Evolutionary conservation across 2,113 vertebrate genomes (phyloP), one percentile per base, ranked within the genome.

Genomic region (Planiliza haematocheilus): DNA sequence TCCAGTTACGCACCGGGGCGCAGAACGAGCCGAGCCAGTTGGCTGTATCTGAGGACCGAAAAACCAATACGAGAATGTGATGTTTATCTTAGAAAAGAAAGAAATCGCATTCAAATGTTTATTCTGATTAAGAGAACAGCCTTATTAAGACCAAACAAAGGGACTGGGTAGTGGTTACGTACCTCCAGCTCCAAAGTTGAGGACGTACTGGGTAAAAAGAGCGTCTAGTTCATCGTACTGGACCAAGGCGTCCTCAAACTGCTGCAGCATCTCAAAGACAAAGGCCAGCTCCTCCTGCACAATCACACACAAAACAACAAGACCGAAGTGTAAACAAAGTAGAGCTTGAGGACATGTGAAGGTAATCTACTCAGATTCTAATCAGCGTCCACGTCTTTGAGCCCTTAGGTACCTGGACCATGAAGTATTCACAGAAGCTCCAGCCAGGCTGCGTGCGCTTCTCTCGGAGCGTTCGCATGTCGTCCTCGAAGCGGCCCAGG

Each of bases 341-440:
- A 49, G 11, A 58, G 14, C 16, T 21, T 7, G 21, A 57, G 52
- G 20, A 42, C 41, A 56, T 1, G 10, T 38, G 16, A 34, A 56
- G 3, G 13, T 7, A 61, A 52, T n/a, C 12, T 24, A 20, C 9
- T 30, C 8, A 42, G 7, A 30, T 5, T 30, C 2, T 13, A 17
- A 65, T 17, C 11, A 2, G 6, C 18, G 24, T 14, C 48, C 0
- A 2, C 37, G 12, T 36, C 4, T 1, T 0, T 0, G 13, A 1
- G 10, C 3, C 13, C 43, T 51, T 17, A 7, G 0, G 2, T 85
- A 99, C 98, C 97, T 99, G 97, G 45, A 99, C 97, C 97, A 99
- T 99, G 92, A 99, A 99, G 90, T 99, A 99, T 63, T 99, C 96
- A 59, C 97, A 98, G 91, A 99, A 99, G 91, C 97, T 98, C 98